phyloP scores from a whole-genome alignment of 2,113 vertebrate genomes.

The Anas platyrhynchos region DNA sequence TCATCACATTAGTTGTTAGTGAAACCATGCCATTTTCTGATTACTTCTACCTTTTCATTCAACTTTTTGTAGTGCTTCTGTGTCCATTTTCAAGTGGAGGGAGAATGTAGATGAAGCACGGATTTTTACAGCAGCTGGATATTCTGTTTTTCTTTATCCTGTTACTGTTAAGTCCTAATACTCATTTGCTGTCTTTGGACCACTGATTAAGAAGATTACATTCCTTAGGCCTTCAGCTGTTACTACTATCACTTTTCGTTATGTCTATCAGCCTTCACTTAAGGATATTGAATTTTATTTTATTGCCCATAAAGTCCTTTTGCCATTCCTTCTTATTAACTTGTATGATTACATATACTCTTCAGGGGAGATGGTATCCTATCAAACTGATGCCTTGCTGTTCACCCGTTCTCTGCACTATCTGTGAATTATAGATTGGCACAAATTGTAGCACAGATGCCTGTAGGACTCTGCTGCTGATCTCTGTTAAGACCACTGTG shows the following conservation, averaged over 20 bases:
- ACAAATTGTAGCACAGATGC: neutral
- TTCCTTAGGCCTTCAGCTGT: neutral
- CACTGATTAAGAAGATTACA: neutral
- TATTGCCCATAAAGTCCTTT: neutral
- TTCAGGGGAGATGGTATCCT: neutral
- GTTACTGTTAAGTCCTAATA: neutral
- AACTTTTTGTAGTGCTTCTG: neutral
- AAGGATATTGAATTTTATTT: neutral
- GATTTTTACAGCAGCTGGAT: neutral
- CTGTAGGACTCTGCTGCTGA: neutral
- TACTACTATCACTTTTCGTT: neutral
- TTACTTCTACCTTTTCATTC: neutral
- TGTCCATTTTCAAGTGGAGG: neutral
- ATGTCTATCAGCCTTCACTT: neutral
- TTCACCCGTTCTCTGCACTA: neutral
- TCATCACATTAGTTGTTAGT: neutral
- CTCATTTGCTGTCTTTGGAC: neutral
- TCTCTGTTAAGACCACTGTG: neutral
- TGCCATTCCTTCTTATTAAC: neutral
- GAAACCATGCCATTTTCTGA: neutral
- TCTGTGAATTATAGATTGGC: neutral
- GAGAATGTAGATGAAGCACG: neutral
- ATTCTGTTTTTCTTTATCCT: neutral
- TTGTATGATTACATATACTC: neutral
- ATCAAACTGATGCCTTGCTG: neutral